Percentiles rank a stretch among this genome's conserved stretches.
Conservation (phyloP, 2,888 invertebrate genomes). For the Eledone cirrhosa region DNA sequence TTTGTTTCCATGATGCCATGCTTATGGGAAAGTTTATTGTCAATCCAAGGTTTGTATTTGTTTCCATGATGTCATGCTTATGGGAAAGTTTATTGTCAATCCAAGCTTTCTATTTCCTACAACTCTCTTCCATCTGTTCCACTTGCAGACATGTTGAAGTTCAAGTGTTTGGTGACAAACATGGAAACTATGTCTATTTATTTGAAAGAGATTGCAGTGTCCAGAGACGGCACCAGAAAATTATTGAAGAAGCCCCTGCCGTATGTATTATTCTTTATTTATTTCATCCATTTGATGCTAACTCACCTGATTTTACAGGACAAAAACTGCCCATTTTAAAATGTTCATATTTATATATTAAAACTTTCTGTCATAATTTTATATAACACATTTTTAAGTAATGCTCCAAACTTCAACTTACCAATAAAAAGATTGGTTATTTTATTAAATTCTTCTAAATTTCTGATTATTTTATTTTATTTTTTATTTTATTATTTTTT, state of each 20-base stretch:
- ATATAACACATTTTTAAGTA: too few relatives aligned
- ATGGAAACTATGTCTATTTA: conserved; percentile 88
- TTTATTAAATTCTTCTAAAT: too few relatives aligned
- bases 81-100: background rate
- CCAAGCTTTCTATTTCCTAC: background rate
- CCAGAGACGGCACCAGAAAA: conserved; percentile 98
- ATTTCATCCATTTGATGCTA: conserved; percentile 70
- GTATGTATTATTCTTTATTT: conserved; percentile 40
- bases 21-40: conserved; percentile 86
- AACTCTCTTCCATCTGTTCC: conserved; percentile 17
- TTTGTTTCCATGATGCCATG: conserved; percentile 82
- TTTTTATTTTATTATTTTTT: too few relatives aligned
- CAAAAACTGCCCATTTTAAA: too few relatives aligned
- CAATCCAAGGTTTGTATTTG: conserved; percentile 68
- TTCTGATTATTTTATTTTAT: too few relatives aligned
- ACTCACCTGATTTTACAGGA: too few relatives aligned
- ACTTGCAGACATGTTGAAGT: conserved; percentile 89
- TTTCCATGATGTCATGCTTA: background rate
- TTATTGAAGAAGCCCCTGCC: conserved; percentile 78
- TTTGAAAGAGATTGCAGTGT: conserved; percentile 99
- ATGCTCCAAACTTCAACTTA: too few relatives aligned
- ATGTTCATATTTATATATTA: too few relatives aligned
- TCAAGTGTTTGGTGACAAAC: conserved; percentile 93
- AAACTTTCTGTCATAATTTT: too few relatives aligned
- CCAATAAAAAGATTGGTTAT: too few relatives aligned